Evolutionary conservation across 1,140 invertebrate genomes (phyloP), one percentile per base, ranked within the genome.

Genomic region (Reticulitermes speratus): DNA sequence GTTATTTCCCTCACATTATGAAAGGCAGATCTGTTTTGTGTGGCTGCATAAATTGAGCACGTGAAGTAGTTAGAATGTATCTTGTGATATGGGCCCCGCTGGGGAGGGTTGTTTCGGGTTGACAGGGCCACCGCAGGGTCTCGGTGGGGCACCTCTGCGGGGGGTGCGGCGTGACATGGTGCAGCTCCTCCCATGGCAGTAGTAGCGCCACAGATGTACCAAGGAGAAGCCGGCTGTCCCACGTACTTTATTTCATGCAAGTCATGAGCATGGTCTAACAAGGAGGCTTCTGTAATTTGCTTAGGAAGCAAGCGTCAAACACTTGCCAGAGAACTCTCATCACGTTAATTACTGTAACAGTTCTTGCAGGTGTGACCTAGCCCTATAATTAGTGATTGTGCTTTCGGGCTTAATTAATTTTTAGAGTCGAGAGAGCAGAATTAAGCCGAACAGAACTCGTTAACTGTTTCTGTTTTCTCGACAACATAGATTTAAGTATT

Each of bases 111-210:
- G 44, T 44, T 84, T 19, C 48, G 83, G 83, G 83, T 84, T 84
- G 83, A 84, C 83, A 84, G 83, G 83, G 32, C 83, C 83, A 84
- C 83, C 83, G 83, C 83, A 32, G 83, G 48, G 83, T 44, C 83
- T 52, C 83, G 48, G 83, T 84, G 83, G 83, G 83, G 38, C 83
- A 25, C 83, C 83, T 25, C 65, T 30, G n/a, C 65, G 25, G 65
- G 65, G 65, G 65, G 65, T 14, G 19, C 65, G 65, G n/a, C 65
- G 65, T 75, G 65, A 75, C 65, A 75, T 75, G 59, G 59, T 8
- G 21, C 25, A n/a, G 59, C 25, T 19, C 59, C 59, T 65, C 59
- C 59, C 59, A 65, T n/a, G 25, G 65, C 65, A 75, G 65, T 75
- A 75, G 65, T 30, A 30, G 65, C 25, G 65, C 65, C 14, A 21